Evolutionary conservation across 2,888 invertebrate species (phyloP).

Genomic region (Drosophila anomalata): DNA sequence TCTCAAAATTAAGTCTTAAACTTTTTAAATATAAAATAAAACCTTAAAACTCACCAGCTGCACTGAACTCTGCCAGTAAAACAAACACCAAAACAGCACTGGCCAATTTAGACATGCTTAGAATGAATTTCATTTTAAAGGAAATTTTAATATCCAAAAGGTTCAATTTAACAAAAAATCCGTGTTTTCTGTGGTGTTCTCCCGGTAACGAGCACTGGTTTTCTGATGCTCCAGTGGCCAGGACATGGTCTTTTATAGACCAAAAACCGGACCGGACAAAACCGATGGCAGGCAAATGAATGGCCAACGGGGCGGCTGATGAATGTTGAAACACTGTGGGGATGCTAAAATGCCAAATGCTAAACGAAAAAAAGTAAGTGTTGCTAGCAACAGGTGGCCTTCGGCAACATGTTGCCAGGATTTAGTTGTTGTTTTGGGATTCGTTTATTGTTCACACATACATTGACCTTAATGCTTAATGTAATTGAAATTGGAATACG

Average conservation of each 20-base stretch:
- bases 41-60: constrained; percentile 77
- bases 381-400: constrained; percentile 50
- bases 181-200: constrained; percentile 57
- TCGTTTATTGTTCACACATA: constrained; percentile 59
- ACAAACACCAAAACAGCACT: constrained; percentile 67
- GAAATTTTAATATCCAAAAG: constrained; percentile 4
- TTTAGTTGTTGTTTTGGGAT: constrained; percentile 13
- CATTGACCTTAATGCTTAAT: constrained; percentile 14
- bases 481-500: background rate
- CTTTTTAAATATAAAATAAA: background rate
- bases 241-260: constrained; percentile 81
- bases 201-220: constrained; percentile 64
- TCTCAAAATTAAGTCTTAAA: background rate
- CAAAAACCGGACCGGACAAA: constrained; percentile 55
- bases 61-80: constrained; percentile 61
- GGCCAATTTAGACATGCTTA: constrained; percentile 67
- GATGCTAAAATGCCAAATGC: constrained; percentile 6
- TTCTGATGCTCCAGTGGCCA: constrained; percentile 74
- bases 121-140: constrained; percentile 74
- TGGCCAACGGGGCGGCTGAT: constrained; percentile 30
- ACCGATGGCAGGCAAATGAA: constrained; percentile 54
- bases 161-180: constrained; percentile 7
- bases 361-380: constrained; percentile 16
- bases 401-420: constrained; percentile 37
- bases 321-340: constrained; percentile 29